A percentile compares a stretch with the other conserved stretches of the same genome.
phyloP scores from a whole-genome alignment of 2,888 invertebrate genomes.

The Ypsolopha sequella region DNA sequence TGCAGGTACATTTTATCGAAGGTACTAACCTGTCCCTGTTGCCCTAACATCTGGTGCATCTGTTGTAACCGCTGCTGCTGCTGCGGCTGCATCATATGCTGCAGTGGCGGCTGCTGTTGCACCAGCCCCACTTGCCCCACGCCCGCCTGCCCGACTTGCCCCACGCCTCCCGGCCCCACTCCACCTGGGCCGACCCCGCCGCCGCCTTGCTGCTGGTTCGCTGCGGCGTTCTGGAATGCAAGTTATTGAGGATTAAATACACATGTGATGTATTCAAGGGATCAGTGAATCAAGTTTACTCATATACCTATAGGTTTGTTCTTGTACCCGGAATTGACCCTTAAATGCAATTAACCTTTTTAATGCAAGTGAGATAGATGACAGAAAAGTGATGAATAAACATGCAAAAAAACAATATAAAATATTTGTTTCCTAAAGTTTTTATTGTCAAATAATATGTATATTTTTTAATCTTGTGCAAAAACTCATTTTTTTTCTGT shows the following conservation, averaged over 20 bases:
- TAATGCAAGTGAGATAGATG: no score
- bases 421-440: no score
- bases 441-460: no score
- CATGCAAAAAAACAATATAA: no score
- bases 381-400: no score
- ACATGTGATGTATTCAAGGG: no score
- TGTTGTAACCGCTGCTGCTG: slow-evolving; percentile 70
- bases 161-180: slow-evolving; percentile 35
- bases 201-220: slow-evolving; percentile 51
- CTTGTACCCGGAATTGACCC: no score
- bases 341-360: no score
- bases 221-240: slow-evolving; percentile 48
- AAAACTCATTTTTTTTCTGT: no score
- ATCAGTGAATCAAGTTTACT: no score
- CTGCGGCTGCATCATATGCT: slow-evolving; percentile 72
- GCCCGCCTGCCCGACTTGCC: background rate
- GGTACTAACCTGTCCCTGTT: slow-evolving; percentile 62
- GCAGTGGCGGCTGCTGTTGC: slow-evolving; percentile 49
- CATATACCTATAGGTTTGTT: no score
- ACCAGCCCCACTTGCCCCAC: background rate
- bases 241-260: background rate
- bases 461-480: no score
- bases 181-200: slow-evolving; percentile 28
- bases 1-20: background rate
- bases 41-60: slow-evolving; percentile 70